These are phyloP conservation scores for Brachyrhaphis roseni DNA, from an alignment of 2,797 vertebrate genomes.

Conservation along the genomic window DNA sequence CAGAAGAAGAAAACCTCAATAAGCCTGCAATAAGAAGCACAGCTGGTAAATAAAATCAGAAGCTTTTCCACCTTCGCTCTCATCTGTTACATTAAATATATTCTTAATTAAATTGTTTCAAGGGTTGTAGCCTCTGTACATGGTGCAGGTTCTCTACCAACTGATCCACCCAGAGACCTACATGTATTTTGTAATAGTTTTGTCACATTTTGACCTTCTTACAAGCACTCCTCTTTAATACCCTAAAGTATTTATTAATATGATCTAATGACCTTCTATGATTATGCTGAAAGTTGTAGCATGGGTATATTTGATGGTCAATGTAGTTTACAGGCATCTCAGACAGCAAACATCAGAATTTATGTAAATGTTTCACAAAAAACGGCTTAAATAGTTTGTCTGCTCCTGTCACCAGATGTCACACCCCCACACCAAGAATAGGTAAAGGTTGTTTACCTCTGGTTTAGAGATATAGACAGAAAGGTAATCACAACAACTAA, in stretches of 20 bases:
- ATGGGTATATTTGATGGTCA: background rate
- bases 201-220: too few relatives aligned
- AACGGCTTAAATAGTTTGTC: background rate
- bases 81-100: background rate
- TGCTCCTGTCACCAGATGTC: background rate
- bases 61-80: background rate
- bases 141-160: background rate
- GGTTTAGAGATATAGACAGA: background rate
- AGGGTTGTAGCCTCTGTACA: background rate
- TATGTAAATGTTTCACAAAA: background rate
- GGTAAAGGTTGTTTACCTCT: background rate
- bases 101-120: too few relatives aligned
- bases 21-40: background rate
- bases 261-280: background rate
- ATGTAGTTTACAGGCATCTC: background rate
- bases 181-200: too few relatives aligned
- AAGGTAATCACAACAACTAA: background rate
- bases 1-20: background rate
- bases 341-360: background rate
- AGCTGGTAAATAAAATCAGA: background rate
- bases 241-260: too few relatives aligned
- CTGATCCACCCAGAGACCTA: too few relatives aligned
- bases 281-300: background rate
- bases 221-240: too few relatives aligned
- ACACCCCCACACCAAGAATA: background rate